Evolutionary conservation across 2,888 invertebrate species (phyloP).

Genomic region (Drosophila atripex): DNA sequence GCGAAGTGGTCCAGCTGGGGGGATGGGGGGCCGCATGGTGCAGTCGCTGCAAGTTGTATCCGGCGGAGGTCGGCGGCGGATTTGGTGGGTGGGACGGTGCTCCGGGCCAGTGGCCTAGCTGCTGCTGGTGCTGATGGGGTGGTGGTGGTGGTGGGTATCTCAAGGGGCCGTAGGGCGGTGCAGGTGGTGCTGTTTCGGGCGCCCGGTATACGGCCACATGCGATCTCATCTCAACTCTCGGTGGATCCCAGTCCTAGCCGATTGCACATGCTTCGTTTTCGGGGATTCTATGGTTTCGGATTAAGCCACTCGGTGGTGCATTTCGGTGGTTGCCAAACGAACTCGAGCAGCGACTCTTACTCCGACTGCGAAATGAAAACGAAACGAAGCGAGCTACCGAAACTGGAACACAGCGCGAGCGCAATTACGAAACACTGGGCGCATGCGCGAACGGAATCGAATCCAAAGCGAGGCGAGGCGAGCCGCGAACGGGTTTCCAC

Average conservation of each 20-base stretch:
- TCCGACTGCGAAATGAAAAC: slow-evolving; percentile 54
- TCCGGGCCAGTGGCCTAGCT: slow-evolving; percentile 35
- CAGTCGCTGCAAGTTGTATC: slow-evolving; percentile 54
- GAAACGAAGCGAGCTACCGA: slow-evolving; percentile 62
- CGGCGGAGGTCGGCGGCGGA: slow-evolving; percentile 5
- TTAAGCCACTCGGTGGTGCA: slow-evolving; percentile 58
- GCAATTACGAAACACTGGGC: slow-evolving; percentile 77
- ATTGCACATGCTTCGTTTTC: slow-evolving; percentile 53
- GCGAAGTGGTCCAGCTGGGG: slow-evolving; percentile 27
- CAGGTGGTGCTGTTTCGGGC: slow-evolving; percentile 65
- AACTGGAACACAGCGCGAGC: slow-evolving; percentile 70
- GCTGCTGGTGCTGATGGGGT: slow-evolving; percentile 26
- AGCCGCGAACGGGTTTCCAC: slow-evolving; percentile 49
- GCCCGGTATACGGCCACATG: slow-evolving; percentile 75
- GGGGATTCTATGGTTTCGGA: slow-evolving; percentile 13
- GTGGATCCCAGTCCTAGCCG: slow-evolving; percentile 26
- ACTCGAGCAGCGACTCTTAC: slow-evolving; percentile 13
- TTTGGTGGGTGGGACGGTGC: slow-evolving; percentile 10
- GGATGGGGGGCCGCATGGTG: slow-evolving; percentile 40
- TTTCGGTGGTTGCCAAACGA: slow-evolving; percentile 36
- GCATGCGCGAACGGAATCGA: slow-evolving; percentile 55
- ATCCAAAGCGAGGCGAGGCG: slow-evolving; percentile 15
- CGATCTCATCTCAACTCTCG: slow-evolving; percentile 73
- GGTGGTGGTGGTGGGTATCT: slow-evolving; percentile 48
- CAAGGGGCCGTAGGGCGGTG: slow-evolving; percentile 48